These are phyloP conservation scores for Drosophila pachea DNA, from an alignment of 1,140 invertebrate species.

Conservation along the genomic window DNA sequence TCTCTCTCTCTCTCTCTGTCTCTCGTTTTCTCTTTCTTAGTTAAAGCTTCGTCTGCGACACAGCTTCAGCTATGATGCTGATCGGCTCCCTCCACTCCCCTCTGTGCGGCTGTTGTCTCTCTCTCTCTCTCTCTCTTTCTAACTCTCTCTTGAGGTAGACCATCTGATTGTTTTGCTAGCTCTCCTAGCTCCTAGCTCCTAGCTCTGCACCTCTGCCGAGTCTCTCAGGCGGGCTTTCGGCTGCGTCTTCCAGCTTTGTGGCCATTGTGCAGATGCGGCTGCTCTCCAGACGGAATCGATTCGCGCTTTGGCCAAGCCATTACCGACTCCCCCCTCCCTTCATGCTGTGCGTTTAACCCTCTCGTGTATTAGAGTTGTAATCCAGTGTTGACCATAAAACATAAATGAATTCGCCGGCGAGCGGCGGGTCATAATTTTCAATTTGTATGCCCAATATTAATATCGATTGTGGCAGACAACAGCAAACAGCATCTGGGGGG, in stretches of 20 bases:
- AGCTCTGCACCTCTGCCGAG: too few species aligned
- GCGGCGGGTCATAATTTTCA: conserved; percentile 63
- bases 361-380: conserved; percentile 33
- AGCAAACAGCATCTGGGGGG: conserved; percentile 48
- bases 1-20: background rate
- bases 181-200: background rate
- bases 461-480: conserved; percentile 61
- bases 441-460: conserved; percentile 71
- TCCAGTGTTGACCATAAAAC: conserved; percentile 44
- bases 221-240: too few species aligned
- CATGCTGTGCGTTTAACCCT: conserved; percentile 13
- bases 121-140: background rate
- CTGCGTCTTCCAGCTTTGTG: too few species aligned
- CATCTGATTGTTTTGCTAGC: background rate
- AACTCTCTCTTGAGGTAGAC: background rate
- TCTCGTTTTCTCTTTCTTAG: background rate
- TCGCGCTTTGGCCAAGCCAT: background rate
- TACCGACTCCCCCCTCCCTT: too few species aligned
- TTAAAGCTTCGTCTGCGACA: background rate
- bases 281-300: background rate
- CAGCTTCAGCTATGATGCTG: too few species aligned
- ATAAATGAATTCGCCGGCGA: conserved; percentile 38
- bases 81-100: background rate
- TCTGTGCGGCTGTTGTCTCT: background rate
- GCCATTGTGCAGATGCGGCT: too few species aligned